Base-by-base conservation (phyloP, 2,888 invertebrate genomes). In the Parnassius glacialis region DNA sequence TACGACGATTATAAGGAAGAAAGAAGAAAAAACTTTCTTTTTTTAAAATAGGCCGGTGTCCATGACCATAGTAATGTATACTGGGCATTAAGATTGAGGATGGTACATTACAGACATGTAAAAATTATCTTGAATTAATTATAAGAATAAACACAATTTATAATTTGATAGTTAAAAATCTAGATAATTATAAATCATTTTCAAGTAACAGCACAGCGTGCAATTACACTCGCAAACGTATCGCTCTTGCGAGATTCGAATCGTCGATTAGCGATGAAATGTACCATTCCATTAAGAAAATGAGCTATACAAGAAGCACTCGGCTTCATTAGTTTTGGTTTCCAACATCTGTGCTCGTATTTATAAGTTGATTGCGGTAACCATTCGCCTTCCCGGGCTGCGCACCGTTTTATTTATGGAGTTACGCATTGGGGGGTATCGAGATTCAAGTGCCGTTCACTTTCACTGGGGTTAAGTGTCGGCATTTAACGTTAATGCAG, bases 291-390 rank as follows among this genome's bases (percentile, higher is more conserved):
- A 61, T 61, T 57, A 57, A 52, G 52, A 25, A 61, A 61, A 61
- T 57, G 56, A 56, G 52, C 25, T 52, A 58, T 34, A 55, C 34
- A 13, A 25, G 41, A 51, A 34, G 44, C 61, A 61, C 56, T 61
- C 61, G 7, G 52, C 57, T 57, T 45, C 56, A 61, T 61, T 61
- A 61, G 52, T 12, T 44, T 56, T 45, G 61, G 52, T 57, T 34
- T 61, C 45, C 52, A 34, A 52, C 45, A 45, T 41, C 48, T 48
- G 48, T 10, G 48, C 48, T 45, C 34, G 51, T 47, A 61, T 61
- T 52, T 61, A 61, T 57, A 57, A 57, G 43, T 41, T 20, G 34
- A 61, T 52, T 61, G 61, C 61, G 56, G 56, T 52, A 25, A 10
- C 45, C 45, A 41, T 51, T 60, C 50, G 44, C n/a, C 13, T 34